Evolutionary conservation across 2,113 vertebrate species (phyloP).

Genomic region (Dipodomys merriami): DNA sequence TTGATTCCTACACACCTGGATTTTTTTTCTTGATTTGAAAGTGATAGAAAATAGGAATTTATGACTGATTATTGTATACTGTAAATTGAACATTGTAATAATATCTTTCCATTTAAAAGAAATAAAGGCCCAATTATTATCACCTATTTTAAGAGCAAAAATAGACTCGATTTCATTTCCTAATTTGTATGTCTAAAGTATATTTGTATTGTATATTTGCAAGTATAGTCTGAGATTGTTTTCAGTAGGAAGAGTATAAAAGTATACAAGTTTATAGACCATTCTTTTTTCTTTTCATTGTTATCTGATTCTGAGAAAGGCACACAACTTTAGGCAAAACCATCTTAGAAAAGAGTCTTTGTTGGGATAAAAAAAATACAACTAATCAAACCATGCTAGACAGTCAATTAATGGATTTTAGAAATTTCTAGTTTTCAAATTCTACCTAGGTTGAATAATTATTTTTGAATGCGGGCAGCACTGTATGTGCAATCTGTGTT

Average conservation of each 20-base stretch:
- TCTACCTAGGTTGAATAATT: neutral
- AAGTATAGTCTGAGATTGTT: neutral
- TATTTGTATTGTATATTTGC: neutral
- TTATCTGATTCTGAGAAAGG: constrained; percentile 24
- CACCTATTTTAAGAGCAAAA: neutral
- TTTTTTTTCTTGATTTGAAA: constrained; percentile 16
- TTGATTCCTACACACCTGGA: neutral
- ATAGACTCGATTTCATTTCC: neutral
- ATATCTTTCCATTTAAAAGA: constrained; percentile 12
- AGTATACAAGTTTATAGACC: constrained; percentile 10
- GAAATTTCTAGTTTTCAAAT: constrained; percentile 13
- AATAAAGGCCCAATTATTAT: neutral
- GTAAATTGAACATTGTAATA: constrained; percentile 22
- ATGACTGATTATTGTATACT: neutral
- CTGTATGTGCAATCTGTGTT: neutral
- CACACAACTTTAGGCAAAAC: constrained; percentile 20
- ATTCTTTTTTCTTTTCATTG: constrained; percentile 33
- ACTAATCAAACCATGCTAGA: neutral
- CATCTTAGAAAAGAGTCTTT: constrained; percentile 4
- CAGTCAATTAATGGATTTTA: neutral
- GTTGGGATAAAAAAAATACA: neutral
- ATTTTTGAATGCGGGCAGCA: neutral
- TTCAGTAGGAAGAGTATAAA: constrained; percentile 15
- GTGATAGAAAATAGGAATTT: constrained; percentile 26
- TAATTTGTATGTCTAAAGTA: constrained; percentile 11